Conservation (phyloP, 2,113 vertebrate genomes). For the Gallinago paraguaiae region DNA sequence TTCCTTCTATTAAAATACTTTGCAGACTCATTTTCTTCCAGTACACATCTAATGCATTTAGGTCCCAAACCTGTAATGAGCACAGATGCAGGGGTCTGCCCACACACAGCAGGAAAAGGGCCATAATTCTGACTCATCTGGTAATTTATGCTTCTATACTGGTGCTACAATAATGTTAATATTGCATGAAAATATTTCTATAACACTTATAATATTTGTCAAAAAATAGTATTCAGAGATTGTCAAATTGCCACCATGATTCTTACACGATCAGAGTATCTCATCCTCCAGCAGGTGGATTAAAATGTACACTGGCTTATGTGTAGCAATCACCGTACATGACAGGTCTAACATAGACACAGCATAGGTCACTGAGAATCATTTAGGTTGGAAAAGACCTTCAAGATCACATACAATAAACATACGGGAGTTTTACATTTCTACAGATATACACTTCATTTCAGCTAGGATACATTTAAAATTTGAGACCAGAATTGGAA, state of each 20-base stretch:
- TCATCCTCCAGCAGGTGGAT: not conserved
- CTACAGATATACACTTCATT: not conserved
- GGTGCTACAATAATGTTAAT: constrained; percentile 65
- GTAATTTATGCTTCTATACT: constrained; percentile 70
- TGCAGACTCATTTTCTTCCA: constrained; percentile 6
- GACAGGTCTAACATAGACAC: not conserved
- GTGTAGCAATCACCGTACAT: not conserved
- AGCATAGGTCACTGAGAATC: not conserved
- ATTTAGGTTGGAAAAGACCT: not conserved
- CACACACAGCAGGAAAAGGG: constrained; percentile 66
- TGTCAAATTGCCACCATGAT: constrained; percentile 54
- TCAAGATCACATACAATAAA: not conserved
- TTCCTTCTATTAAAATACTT: constrained; percentile 12
- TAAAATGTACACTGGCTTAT: not conserved
- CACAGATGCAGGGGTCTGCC: constrained; percentile 67
- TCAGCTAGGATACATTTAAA: not conserved
- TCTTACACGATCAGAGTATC: not conserved
- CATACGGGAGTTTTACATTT: fast-evolving
- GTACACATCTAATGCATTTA: constrained; percentile 3
- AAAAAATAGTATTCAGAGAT: constrained; percentile 50
- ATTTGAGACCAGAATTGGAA: not conserved
- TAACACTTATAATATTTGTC: constrained; percentile 63
- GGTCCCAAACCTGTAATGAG: constrained; percentile 63
- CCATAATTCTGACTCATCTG: constrained; percentile 70
- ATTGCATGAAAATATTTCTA: constrained; percentile 69